A percentile compares a stretch with the other conserved stretches of the same genome.
These are phyloP conservation scores for Agrotis ipsilon DNA, from an alignment of 2,888 invertebrate genomes.

Conservation along the genomic window DNA sequence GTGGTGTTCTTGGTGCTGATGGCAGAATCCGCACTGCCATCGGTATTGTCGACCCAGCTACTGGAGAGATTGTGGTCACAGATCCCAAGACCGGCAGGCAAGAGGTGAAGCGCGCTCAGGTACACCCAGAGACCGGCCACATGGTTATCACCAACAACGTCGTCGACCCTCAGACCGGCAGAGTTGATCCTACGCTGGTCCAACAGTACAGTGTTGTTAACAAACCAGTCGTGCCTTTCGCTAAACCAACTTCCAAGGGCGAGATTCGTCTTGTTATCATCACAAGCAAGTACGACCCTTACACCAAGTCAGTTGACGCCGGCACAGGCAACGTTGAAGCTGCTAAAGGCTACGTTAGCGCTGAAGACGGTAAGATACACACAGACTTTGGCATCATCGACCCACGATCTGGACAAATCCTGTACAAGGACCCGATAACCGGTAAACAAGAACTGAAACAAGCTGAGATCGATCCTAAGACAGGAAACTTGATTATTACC, in stretches of 20 bases:
- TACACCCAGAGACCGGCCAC: slow-evolving; percentile 91
- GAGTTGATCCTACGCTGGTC: slow-evolving; percentile 90
- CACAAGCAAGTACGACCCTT: slow-evolving; percentile 91
- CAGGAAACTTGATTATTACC: slow-evolving; percentile 91
- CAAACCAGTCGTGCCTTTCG: slow-evolving; percentile 82
- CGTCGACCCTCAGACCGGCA: slow-evolving; percentile 91
- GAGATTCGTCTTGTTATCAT: slow-evolving; percentile 86
- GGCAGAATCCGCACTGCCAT: slow-evolving; percentile 92
- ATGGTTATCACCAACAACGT: slow-evolving; percentile 91
- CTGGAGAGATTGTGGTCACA: slow-evolving; percentile 88
- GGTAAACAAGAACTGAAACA: slow-evolving; percentile 92
- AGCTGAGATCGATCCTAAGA: slow-evolving; percentile 91
- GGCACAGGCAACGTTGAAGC: slow-evolving; percentile 89
- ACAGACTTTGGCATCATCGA: slow-evolving; percentile 92
- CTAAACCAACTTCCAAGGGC: slow-evolving; percentile 83
- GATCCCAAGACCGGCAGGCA: slow-evolving; percentile 88
- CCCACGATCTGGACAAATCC: slow-evolving; percentile 91
- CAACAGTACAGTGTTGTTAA: slow-evolving; percentile 89
- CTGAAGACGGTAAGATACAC: slow-evolving; percentile 91
- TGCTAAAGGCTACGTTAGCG: slow-evolving; percentile 89
- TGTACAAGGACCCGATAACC: slow-evolving; percentile 91
- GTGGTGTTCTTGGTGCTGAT: slow-evolving; percentile 90
- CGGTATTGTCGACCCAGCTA: slow-evolving; percentile 92
- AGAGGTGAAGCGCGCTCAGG: slow-evolving; percentile 91
- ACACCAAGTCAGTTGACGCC: slow-evolving; percentile 91